These are phyloP conservation scores for Astyanax mexicanus DNA, from an alignment of 2,797 vertebrate species.

Conservation along the genomic window DNA sequence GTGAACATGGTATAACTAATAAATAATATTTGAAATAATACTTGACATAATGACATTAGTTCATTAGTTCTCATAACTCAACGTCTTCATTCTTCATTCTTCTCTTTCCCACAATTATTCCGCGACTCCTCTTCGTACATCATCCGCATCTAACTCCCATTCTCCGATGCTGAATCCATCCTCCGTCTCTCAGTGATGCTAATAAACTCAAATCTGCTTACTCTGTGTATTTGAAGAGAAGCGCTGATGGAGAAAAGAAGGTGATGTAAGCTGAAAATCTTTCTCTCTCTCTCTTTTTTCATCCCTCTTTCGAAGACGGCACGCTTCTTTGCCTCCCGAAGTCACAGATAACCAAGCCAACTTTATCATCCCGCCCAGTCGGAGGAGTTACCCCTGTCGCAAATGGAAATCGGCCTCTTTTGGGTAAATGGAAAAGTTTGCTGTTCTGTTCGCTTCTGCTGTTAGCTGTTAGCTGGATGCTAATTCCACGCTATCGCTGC, in stretches of 20 bases:
- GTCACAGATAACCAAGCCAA: constrained; percentile 74
- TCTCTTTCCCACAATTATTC: no score
- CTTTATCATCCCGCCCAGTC: constrained; percentile 70
- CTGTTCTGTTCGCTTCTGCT: constrained; percentile 43
- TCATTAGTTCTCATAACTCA: no score
- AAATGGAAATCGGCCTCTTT: constrained; percentile 82
- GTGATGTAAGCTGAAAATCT: constrained; percentile 45
- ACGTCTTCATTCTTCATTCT: no score
- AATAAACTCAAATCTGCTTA: constrained; percentile 14
- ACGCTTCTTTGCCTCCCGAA: constrained; percentile 73
- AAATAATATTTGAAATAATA: no score
- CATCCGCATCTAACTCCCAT: constrained; percentile 26
- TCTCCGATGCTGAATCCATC: background rate
- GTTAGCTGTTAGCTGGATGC: background rate
- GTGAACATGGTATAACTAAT: no score
- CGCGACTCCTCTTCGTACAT: constrained; percentile 14
- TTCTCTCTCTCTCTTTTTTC: constrained; percentile 62
- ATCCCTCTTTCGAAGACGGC: constrained; percentile 69
- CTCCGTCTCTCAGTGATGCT: constrained; percentile 3
- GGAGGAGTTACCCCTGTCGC: constrained; percentile 79
- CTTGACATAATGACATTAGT: no score
- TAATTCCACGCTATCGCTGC: no score
- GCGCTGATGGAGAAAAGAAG: constrained; percentile 19
- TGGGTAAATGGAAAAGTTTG: constrained; percentile 75
- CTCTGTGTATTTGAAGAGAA: constrained; percentile 38